Base-by-base conservation (phyloP, 2,888 invertebrate species). In the Colletes collaris region DNA sequence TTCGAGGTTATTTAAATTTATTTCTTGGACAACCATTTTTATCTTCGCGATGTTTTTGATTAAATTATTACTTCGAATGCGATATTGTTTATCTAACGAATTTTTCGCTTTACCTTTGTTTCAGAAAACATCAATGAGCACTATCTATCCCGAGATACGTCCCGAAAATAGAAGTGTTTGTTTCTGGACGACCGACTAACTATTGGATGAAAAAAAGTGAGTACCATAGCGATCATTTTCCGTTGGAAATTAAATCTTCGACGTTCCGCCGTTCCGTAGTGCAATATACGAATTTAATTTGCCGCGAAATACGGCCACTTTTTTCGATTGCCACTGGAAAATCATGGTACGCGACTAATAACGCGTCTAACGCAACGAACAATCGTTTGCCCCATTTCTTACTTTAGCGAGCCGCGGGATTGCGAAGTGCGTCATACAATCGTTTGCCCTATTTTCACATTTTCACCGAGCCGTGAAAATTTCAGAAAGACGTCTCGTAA, bases 161-260 rank as follows among this genome's bases (percentile, higher is more conserved):
- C 44, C 56, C 62, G 67, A 40, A 60, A 65, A 74, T 7, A 40
- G 60, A 80, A 82, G 65, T 58, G 79, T 82, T 71, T 79, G 70
- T 77, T 37, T 58, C 78, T 62, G 79, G 82, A 71, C 72, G 70
- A 70, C 65, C 69, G 80, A 83, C 68, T 87, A 85, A 87, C 69
- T 64, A 66, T 53, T 76, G 56, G 76, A 75, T 27, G 27, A 69
- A 81, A 70, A 74, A 70, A 79, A 13, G 86, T 81, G 75, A 85
- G 87, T 64, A 46, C 27, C 37, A 37, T 5, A 4, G 0, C 0
- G 3, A 46, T 11, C 4, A 71, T n/a, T 53, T 27, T 50, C 6
- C 8, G 13, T 4, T 46, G 10, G 10, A 3, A 50, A n/a, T 0
- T 27, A 2, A 55, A 55, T 53, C 4, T 44, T 2, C 3, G 53